These are phyloP conservation scores for Craterocephalus amniculus DNA, from an alignment of 2,797 vertebrate species.

Conservation along the genomic window DNA sequence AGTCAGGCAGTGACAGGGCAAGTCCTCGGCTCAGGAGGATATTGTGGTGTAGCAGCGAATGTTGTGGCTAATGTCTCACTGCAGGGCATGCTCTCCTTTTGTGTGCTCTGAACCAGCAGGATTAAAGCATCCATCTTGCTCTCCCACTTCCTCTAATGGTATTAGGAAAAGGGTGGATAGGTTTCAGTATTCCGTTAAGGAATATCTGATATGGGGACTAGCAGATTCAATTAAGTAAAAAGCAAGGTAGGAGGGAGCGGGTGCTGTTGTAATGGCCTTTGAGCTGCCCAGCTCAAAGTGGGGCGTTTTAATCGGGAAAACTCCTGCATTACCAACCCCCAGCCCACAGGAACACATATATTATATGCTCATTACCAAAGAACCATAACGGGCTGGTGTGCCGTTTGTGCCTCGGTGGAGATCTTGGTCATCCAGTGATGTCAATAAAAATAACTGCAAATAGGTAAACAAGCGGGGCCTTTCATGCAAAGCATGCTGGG, in stretches of 20 bases:
- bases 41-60: constrained; percentile 54
- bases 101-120: constrained; percentile 75
- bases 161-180: constrained; percentile 82
- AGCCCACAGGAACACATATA: constrained; percentile 36
- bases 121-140: constrained; percentile 83
- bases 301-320: constrained; percentile 59
- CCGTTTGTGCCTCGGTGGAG: constrained; percentile 28
- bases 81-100: constrained; percentile 70
- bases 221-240: constrained; percentile 85
- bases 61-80: constrained; percentile 78
- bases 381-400: constrained; percentile 28
- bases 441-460: constrained; percentile 19
- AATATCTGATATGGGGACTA: constrained; percentile 81
- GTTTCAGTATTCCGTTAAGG: constrained; percentile 83
- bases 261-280: constrained; percentile 49
- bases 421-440: constrained; percentile 19
- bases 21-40: constrained; percentile 49
- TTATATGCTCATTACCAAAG: constrained; percentile 45
- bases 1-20: constrained; percentile 59
- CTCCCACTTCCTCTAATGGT: constrained; percentile 76
- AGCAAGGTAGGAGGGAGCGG: constrained; percentile 69
- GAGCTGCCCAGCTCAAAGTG: constrained; percentile 47
- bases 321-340: constrained; percentile 12
- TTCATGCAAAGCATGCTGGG: constrained; percentile 10
- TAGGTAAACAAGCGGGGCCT: background rate